These are phyloP conservation scores for Diceros bicornis DNA, from an alignment of 2,797 vertebrate species.

Conservation along the genomic window DNA sequence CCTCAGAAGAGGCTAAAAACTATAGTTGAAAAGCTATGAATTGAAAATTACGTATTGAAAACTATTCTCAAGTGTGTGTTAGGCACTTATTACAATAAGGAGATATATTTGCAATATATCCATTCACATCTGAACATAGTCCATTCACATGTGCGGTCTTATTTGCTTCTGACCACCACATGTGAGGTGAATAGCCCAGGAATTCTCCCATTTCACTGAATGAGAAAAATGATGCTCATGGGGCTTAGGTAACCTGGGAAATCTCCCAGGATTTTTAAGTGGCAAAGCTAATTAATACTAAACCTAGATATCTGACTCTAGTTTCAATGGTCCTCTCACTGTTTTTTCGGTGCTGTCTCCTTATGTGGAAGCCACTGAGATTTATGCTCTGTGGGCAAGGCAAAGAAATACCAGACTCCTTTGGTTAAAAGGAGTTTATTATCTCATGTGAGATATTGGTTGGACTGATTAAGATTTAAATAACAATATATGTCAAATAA, in stretches of 20 bases:
- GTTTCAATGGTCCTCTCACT: background rate
- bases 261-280: background rate
- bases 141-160: background rate
- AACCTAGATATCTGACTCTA: background rate
- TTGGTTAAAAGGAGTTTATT: background rate
- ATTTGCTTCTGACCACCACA: background rate
- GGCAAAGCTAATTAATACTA: background rate
- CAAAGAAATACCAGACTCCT: background rate
- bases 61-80: background rate
- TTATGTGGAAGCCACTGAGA: background rate
- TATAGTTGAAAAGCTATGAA: background rate
- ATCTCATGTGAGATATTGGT: background rate
- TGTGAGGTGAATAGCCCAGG: background rate
- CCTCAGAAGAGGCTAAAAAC: background rate
- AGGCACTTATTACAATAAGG: background rate
- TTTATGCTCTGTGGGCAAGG: background rate
- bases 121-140: background rate
- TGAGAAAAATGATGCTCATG: background rate
- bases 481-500: background rate
- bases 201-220: background rate
- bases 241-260: background rate
- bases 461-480: background rate
- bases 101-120: background rate
- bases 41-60: background rate
- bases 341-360: background rate